phyloP scores from a whole-genome alignment of 1,140 invertebrate species.

The Wiebesia pumilae region DNA sequence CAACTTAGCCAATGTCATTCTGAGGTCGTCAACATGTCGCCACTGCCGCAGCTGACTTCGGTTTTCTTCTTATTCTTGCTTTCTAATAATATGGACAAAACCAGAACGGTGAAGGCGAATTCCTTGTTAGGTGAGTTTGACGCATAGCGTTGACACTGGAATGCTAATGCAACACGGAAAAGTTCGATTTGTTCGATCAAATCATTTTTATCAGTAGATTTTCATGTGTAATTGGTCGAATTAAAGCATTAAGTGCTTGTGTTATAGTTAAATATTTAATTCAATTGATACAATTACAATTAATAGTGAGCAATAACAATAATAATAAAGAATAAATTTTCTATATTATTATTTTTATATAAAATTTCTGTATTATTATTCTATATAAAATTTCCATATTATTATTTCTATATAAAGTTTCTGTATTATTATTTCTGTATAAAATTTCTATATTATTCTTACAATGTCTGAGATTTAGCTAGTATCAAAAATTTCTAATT shows the following conservation, averaged over 20 bases:
- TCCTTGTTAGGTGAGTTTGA: constrained; percentile 63
- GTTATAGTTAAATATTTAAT: too few relatives aligned
- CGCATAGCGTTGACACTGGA: constrained; percentile 33
- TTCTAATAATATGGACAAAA: constrained; percentile 30
- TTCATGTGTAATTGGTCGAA: not conserved
- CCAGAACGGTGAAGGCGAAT: constrained; percentile 54
- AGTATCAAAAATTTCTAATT: too few relatives aligned
- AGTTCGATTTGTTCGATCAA: constrained; percentile 2
- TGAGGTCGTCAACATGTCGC: constrained; percentile 19
- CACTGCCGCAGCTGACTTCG: not conserved
- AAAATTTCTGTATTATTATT: too few relatives aligned
- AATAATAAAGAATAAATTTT: too few relatives aligned
- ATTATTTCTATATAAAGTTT: too few relatives aligned
- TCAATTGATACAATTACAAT: not conserved
- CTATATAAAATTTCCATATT: too few relatives aligned
- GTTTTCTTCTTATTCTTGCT: not conserved
- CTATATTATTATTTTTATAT: too few relatives aligned
- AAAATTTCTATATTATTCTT: too few relatives aligned
- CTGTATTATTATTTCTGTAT: too few relatives aligned
- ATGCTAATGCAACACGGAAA: constrained; percentile 1
- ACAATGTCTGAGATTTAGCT: too few relatives aligned
- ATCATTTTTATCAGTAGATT: not conserved
- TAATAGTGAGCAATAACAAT: not conserved
- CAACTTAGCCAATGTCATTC: constrained; percentile 21
- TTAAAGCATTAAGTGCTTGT: not conserved